These are phyloP conservation scores for Lophotis ruficrista DNA, from an alignment of 2,113 vertebrate genomes.

Conservation along the genomic window DNA sequence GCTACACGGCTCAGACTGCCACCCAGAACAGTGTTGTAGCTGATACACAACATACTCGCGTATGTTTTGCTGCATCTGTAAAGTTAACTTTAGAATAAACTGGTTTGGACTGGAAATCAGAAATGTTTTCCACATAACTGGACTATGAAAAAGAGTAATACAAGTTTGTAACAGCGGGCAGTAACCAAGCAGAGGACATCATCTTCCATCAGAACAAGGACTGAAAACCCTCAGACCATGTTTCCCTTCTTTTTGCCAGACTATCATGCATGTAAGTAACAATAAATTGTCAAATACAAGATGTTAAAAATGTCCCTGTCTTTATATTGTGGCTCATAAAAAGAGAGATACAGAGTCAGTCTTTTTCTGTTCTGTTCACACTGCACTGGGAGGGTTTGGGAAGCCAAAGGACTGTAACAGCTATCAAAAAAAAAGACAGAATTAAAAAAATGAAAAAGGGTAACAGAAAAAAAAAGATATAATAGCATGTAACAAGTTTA, in stretches of 20 bases:
- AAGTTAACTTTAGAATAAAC: neutral
- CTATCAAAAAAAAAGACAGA: neutral
- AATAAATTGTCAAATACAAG: neutral
- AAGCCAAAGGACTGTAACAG: neutral
- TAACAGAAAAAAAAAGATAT: neutral
- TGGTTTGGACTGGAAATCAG: neutral
- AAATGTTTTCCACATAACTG: neutral
- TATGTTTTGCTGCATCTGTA: neutral
- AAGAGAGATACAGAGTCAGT: neutral
- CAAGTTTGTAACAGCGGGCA: neutral
- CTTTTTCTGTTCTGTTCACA: neutral
- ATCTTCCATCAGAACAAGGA: neutral
- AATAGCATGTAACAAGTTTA: neutral
- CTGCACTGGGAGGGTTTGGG: neutral
- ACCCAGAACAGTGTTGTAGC: neutral
- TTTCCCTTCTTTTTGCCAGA: neutral
- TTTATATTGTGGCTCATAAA: neutral
- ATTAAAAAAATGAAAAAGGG: neutral
- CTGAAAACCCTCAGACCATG: neutral
- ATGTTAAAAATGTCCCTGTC: neutral
- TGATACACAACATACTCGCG: accelerated
- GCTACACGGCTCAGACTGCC: neutral
- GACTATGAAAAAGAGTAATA: neutral
- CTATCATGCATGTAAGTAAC: neutral
- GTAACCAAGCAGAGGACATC: neutral